These are phyloP conservation scores for Lycophotia porphyrea DNA, from an alignment of 2,888 invertebrate genomes.

Conservation along the genomic window DNA sequence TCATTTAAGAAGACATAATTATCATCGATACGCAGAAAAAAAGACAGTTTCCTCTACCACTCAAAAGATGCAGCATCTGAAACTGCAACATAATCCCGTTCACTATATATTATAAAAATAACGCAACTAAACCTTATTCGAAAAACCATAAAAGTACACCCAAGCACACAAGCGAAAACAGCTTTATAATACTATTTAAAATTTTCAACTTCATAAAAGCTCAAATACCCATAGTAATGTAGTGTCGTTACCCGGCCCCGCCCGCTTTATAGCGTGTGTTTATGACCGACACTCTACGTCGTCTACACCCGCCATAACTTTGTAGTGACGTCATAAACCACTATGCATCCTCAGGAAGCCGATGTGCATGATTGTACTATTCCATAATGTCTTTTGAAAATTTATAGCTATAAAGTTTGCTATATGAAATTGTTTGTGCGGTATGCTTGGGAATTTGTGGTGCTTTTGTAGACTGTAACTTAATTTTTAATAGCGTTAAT, in stretches of 20 bases:
- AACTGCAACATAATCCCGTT: neutral
- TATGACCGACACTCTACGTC: conserved; percentile 71
- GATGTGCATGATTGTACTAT: conserved; percentile 63
- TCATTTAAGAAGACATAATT: neutral
- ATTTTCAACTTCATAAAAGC: conserved; percentile 61
- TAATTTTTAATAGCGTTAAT: conserved; percentile 2
- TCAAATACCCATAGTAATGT: conserved; percentile 56
- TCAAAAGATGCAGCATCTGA: neutral
- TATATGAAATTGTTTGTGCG: conserved; percentile 35
- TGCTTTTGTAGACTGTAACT: neutral
- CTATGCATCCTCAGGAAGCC: conserved; percentile 67
- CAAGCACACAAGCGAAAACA: conserved; percentile 24
- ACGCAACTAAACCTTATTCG: conserved; percentile 1
- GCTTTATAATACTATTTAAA: conserved; percentile 49
- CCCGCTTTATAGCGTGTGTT: conserved; percentile 72
- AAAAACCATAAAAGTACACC: conserved; percentile 29
- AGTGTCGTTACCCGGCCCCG: conserved; percentile 65
- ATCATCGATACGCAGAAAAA: neutral
- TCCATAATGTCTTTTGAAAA: conserved; percentile 45
- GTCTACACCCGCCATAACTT: conserved; percentile 73
- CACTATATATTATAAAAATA: neutral
- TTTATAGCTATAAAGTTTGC: conserved; percentile 38
- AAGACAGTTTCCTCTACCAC: neutral
- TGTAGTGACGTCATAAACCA: conserved; percentile 73
- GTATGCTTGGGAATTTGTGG: neutral